Conservation (phyloP, 2,888 invertebrate species). For the Callyntrura guangdongensis region DNA sequence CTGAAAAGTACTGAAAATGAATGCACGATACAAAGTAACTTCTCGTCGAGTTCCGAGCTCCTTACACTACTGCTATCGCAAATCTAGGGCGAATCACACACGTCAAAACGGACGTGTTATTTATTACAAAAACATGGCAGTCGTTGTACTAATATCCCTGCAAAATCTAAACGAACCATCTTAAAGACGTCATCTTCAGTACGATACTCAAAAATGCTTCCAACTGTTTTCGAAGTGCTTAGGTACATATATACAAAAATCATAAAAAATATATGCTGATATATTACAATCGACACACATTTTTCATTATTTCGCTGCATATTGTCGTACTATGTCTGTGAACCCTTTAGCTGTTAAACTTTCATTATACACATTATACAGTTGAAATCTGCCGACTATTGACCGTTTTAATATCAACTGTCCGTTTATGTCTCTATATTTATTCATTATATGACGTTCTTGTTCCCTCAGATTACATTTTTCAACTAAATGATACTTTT, state of each 20-base stretch:
- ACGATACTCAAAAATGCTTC: slow-evolving; percentile 19
- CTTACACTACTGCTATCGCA: slow-evolving; percentile 10
- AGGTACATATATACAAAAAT: background rate
- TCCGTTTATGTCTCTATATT: background rate
- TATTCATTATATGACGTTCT: background rate
- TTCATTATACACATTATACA: background rate
- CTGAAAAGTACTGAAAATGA: slow-evolving; percentile 8
- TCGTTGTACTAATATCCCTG: slow-evolving; percentile 30
- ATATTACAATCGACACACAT: background rate
- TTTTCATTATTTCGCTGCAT: too few relatives aligned
- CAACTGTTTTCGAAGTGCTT: slow-evolving; percentile 14
- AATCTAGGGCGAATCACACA: slow-evolving; percentile 65
- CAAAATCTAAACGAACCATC: slow-evolving; percentile 26
- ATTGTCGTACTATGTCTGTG: too few relatives aligned
- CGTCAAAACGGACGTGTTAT: slow-evolving; percentile 60
- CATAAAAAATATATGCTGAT: background rate
- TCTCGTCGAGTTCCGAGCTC: slow-evolving; percentile 5
- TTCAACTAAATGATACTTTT: slow-evolving; percentile 10
- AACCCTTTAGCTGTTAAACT: too few relatives aligned
- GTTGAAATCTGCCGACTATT: slow-evolving; percentile 16
- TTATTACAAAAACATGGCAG: slow-evolving; percentile 70
- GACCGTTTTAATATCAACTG: slow-evolving; percentile 21
- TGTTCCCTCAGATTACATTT: background rate
- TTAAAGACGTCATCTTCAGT: slow-evolving; percentile 12
- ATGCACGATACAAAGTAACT: background rate